Evolutionary conservation across 2,797 vertebrate genomes (phyloP).

Genomic region (Microctenopoma lineatum): DNA sequence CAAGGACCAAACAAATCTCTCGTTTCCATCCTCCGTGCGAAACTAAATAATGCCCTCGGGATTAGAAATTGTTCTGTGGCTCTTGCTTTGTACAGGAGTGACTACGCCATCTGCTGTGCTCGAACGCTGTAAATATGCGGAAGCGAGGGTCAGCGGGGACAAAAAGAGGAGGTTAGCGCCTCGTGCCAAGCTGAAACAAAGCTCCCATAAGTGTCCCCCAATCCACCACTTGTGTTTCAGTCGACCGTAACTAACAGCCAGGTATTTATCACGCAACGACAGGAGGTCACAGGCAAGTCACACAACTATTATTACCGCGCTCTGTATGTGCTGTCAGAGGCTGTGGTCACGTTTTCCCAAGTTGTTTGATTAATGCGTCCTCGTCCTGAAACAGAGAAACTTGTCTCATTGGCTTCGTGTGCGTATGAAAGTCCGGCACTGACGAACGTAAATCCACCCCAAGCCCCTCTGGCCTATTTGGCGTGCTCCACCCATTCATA

Average conservation of each 20-base stretch:
- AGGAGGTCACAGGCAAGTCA: slow-evolving; percentile 65
- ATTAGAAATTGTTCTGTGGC: slow-evolving; percentile 75
- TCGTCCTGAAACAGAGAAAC: slow-evolving; percentile 10
- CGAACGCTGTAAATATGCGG: slow-evolving; percentile 82
- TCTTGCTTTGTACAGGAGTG: slow-evolving; percentile 63
- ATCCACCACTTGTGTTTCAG: slow-evolving; percentile 38
- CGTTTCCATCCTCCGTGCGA: slow-evolving; percentile 31
- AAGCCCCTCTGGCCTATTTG: no score
- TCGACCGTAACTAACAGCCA: slow-evolving; percentile 32
- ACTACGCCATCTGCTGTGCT: slow-evolving; percentile 86
- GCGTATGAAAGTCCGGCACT: no score
- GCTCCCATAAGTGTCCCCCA: slow-evolving; percentile 48
- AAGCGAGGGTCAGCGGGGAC: slow-evolving; percentile 80
- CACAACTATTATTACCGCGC: slow-evolving; percentile 45
- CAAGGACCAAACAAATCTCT: slow-evolving; percentile 20
- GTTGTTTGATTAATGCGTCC: slow-evolving; percentile 48
- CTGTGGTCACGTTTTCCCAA: slow-evolving; percentile 20
- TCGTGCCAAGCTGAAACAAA: slow-evolving; percentile 69
- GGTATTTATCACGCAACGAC: slow-evolving; percentile 76
- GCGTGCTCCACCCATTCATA: no score
- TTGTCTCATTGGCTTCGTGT: not conserved
- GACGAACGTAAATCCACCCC: no score
- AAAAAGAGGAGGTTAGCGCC: slow-evolving; percentile 76
- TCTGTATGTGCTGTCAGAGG: slow-evolving; percentile 45
- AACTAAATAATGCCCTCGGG: slow-evolving; percentile 77